Conservation (phyloP, 2,888 invertebrate genomes). For the Euspilapteryx auroguttella region DNA sequence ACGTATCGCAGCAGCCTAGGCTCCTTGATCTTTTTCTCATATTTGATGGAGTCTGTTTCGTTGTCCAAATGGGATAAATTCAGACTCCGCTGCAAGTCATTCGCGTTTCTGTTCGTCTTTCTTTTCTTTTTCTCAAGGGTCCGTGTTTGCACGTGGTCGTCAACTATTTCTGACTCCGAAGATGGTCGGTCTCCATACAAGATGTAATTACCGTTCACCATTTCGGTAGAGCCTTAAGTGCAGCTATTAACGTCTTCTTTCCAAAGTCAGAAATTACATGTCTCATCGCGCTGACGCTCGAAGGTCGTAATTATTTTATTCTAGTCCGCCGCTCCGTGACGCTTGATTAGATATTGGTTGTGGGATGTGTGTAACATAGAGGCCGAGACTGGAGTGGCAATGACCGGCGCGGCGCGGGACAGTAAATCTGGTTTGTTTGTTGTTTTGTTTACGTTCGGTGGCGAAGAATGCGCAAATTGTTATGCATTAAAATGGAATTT, state of each 20-base stretch:
- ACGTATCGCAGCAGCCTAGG: conserved; percentile 41
- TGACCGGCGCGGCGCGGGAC: conserved; percentile 16
- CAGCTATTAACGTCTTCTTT: too few relatives aligned
- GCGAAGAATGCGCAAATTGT: conserved; percentile 10
- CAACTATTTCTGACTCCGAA: conserved; percentile 44
- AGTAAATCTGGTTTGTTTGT: conserved; percentile 37
- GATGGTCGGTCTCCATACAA: conserved; percentile 43
- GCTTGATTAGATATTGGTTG: conserved; percentile 9
- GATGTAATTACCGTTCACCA: conserved; percentile 55
- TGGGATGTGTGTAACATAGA: conserved; percentile 10
- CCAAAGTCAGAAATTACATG: too few relatives aligned
- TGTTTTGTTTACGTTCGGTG: conserved; percentile 5
- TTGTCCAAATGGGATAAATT: conserved; percentile 39
- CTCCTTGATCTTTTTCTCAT: conserved; percentile 44
- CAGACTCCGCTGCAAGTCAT: conserved; percentile 34
- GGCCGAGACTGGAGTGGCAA: conserved; percentile 13
- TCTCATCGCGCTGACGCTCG: too few relatives aligned
- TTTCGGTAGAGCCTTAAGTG: conserved; percentile 14
- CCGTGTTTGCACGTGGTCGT: conserved; percentile 39
- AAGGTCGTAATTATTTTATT: too few relatives aligned
- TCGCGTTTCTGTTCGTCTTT: conserved; percentile 35
- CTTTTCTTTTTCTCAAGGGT: conserved; percentile 32
- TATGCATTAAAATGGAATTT: conserved; percentile 2
- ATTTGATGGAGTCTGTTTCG: conserved; percentile 46
- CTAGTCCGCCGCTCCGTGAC: too few relatives aligned